Base-by-base conservation (phyloP, 2,113 vertebrate species). In the Lophura nycthemera region DNA sequence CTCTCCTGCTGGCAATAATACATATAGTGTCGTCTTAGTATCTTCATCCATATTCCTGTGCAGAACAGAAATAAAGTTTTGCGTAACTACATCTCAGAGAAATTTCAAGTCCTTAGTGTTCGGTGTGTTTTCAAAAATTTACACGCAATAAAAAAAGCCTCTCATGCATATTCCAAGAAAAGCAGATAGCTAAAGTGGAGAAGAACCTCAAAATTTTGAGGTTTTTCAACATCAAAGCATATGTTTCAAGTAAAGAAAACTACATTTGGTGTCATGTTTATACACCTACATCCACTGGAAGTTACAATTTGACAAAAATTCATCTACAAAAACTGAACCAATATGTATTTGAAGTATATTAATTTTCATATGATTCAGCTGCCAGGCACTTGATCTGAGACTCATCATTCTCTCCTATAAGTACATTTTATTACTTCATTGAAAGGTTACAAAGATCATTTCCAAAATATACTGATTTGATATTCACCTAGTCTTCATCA, bases 401-500 rank as follows among this genome's bases (percentile, higher is more conserved):
- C 32, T 66, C 71, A 67, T 67, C 20, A 15, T 80, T 88, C 45
- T 80, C 38, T 27, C 36, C 40, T 0, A 0, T 24, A 72, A 77
- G 54, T 27, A 82, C 17, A 63, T 82, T 76, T 91, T 67, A 89
- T 82, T 88, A 92, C 72, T 93, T 91, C 45, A 89, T 91, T 82
- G 89, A 83, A 90, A 94, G 43, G 54, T 89, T 96, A 76, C 88
- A 73, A 90, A 74, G 54, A 83, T 86, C 2, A 52, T 78, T 86
- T 92, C 38, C 30, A 78, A 88, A 91, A 89, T 52, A 69, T 70
- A 95, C 89, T 92, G 84, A 67, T 67, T 92, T 88, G 10, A 10
- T 89, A 77, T 93, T 93, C 92, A 92, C 36, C 19, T 80, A 36
- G 50, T 79, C 84, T 89, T 73, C 66, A 64, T 95, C 82, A 90